Percentiles rank a stretch among this genome's conserved stretches.
Evolutionary conservation across 1,140 invertebrate species (phyloP).

Genomic region (Drosophila ercepeae): DNA sequence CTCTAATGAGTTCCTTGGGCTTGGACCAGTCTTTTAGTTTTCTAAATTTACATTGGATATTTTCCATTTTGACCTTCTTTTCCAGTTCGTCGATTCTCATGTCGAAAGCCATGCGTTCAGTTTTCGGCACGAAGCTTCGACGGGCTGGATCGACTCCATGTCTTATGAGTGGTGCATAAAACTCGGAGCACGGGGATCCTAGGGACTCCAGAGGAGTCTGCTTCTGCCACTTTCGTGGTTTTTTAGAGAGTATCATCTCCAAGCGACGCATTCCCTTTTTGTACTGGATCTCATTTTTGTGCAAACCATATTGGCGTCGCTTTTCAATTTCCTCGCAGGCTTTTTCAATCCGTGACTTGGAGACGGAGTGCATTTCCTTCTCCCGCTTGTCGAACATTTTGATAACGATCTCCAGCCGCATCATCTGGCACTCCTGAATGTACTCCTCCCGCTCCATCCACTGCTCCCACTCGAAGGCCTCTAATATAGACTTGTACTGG

Average conservation of each 20-base stretch:
- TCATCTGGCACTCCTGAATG: constrained; percentile 86
- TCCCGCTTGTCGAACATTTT: constrained; percentile 83
- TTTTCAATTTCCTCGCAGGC: constrained; percentile 77
- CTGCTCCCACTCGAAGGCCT: constrained; percentile 82
- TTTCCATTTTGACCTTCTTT: constrained; percentile 43
- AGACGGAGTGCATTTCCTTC: constrained; percentile 75
- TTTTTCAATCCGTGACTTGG: constrained; percentile 82
- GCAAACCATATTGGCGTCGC: constrained; percentile 79
- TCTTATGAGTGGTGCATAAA: constrained; percentile 85
- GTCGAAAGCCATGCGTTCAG: constrained; percentile 61
- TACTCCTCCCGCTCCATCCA: constrained; percentile 84
- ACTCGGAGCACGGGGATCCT: constrained; percentile 84
- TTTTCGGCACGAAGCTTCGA: constrained; percentile 70
- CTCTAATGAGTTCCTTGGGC: constrained; percentile 64
- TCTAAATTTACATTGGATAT: constrained; percentile 67
- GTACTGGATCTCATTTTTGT: constrained; percentile 79
- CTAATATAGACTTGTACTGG: constrained; percentile 49
- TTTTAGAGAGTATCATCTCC: constrained; percentile 45
- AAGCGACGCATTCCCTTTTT: constrained; percentile 76
- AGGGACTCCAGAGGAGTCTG: constrained; percentile 84
- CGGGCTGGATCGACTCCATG: constrained; percentile 84
- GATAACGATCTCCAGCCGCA: constrained; percentile 85
- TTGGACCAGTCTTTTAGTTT: constrained; percentile 76
- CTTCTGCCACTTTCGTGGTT: constrained; percentile 61
- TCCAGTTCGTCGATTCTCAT: constrained; percentile 76